A percentile compares a stretch with the other conserved stretches of the same genome.
Evolutionary conservation across 2,888 invertebrate species (phyloP).

Genomic region (Polydrusus tereticollis): DNA sequence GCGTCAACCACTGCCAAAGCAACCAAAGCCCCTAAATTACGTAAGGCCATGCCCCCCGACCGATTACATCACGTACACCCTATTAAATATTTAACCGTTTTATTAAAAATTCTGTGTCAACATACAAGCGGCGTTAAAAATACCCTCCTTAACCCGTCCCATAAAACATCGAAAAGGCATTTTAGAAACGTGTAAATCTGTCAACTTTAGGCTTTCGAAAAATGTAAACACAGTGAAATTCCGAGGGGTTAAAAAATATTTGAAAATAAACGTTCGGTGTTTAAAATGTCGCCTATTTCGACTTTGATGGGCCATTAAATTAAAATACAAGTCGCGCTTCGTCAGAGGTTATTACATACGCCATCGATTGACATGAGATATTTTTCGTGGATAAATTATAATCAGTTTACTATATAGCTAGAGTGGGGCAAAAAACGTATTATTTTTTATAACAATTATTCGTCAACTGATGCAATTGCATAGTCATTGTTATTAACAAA

Average conservation of each 20-base stretch:
- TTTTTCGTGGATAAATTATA: no score
- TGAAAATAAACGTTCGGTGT: conserved; percentile 34
- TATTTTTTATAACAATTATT: no score
- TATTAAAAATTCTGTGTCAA: conserved; percentile 10
- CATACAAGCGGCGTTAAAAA: conserved; percentile 14
- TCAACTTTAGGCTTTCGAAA: conserved; percentile 32
- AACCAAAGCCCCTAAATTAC: no score
- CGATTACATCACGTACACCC: not conserved
- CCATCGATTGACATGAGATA: conserved; percentile 33
- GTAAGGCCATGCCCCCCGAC: not conserved
- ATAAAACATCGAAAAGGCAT: conserved; percentile 19
- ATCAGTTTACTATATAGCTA: no score
- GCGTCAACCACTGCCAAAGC: no score
- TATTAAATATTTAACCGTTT: not conserved
- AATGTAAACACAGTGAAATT: conserved; percentile 35
- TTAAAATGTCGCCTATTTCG: conserved; percentile 32
- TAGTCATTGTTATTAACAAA: no score
- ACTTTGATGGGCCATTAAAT: conserved; percentile 37
- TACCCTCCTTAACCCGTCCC: conserved; percentile 13
- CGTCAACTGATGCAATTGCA: no score
- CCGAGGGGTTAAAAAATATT: conserved; percentile 26
- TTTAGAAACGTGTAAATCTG: conserved; percentile 27
- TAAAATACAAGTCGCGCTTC: conserved; percentile 27
- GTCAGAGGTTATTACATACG: conserved; percentile 10
- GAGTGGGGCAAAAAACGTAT: no score